Conservation (phyloP, 1,140 invertebrate species). For the Halotydeus destructor region DNA sequence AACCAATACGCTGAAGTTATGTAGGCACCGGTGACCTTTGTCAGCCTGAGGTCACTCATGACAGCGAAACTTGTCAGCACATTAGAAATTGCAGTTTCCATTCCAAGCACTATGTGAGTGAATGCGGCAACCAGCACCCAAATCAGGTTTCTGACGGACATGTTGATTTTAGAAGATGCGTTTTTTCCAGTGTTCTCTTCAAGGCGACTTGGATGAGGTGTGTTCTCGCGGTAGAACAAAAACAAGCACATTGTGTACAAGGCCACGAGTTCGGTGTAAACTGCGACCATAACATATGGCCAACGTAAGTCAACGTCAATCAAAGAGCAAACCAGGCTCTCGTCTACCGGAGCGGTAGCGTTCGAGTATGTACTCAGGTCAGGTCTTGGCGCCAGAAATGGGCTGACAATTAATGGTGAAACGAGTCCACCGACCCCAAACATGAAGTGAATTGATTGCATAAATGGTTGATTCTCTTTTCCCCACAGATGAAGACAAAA, state of each 20-base stretch:
- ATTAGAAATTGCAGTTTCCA: conserved; percentile 29
- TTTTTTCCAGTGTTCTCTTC: neutral
- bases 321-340: too few species aligned
- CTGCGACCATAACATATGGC: neutral
- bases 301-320: neutral
- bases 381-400: conserved; percentile 19
- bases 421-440: conserved; percentile 31
- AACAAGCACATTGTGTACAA: neutral
- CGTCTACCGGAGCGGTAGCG: neutral
- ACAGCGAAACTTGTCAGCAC: conserved; percentile 26
- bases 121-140: too few species aligned
- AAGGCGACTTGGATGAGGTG: neutral
- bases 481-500: too few species aligned
- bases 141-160: too few species aligned
- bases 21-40: conserved; percentile 23
- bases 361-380: neutral
- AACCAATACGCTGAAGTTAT: conserved; percentile 31
- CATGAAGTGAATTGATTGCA: conserved; percentile 30
- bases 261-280: neutral
- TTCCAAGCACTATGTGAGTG: too few species aligned
- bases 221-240: neutral
- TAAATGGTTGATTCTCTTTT: conserved; percentile 27
- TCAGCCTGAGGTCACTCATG: conserved; percentile 20
- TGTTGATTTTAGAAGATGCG: too few species aligned
- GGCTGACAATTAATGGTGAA: conserved; percentile 28